Base-by-base conservation (phyloP, 2,888 invertebrate genomes). In the Glaucopsyche alexis region DNA sequence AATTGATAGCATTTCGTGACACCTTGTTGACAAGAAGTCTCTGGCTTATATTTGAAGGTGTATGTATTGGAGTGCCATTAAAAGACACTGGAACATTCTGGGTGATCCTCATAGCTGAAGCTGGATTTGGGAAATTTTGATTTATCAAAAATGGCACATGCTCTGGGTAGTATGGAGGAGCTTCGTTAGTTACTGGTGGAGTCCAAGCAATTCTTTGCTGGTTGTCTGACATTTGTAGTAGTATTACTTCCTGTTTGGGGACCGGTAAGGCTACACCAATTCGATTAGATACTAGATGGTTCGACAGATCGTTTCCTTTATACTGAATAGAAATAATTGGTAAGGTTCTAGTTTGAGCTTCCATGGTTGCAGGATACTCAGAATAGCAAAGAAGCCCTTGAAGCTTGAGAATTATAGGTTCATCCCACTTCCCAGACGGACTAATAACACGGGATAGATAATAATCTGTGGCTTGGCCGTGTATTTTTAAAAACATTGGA, bases 401-500 rank as follows among this genome's bases (percentile, higher is more conserved):
- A 8, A 93, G 83, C 79, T 89, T 89, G 50, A 87, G 78, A 73
- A 90, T 77, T 2, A 91, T 84, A 29, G 90, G 86, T 16, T 89
- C 88, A 7, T 94, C 93, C 95, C 95, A 95, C 75, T 85, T 83
- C 11, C 93, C 93, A 13, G 89, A 87, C 3, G 89, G 83, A 76
- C 93, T 93, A 77, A 94, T 88, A 8, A 95, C 89, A 75, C 94
- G 91, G 29, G 94, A 93, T 72, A 96, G 84, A 75, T 94, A 93
- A 79, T 95, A 95, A 67, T 94, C 94, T 7, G 89, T 85, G 5
- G 95, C 95, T 82, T 95, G 94, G 1, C 95, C 94, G 72, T 93
- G 93, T 76, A 95, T 82, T 65, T 93, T 84, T 69, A 88, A 79
- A 76, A 93, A 88, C 84, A 90, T 79, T 14, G 94, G 93, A 72